Evolutionary conservation across 2,113 vertebrate genomes (phyloP), one percentile per base, ranked within the genome.

Genomic region (Anser brachyrhynchus): DNA sequence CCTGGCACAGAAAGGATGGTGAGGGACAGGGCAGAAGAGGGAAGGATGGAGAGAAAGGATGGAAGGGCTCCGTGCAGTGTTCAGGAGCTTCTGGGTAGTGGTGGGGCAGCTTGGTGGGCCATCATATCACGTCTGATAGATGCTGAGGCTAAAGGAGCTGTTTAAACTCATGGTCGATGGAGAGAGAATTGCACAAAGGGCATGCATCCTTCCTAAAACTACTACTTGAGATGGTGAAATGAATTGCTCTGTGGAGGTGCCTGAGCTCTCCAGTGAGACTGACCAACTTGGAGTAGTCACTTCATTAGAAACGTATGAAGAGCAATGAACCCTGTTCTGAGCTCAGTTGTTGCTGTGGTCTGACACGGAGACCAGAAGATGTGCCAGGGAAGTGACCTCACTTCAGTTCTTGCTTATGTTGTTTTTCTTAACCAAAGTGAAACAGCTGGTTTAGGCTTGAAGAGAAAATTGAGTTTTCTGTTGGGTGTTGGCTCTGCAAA

Each of bases 381-480:
- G 84, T 89, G 78, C 61, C 61, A 92, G 78, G 57, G 59, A 51
- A 39, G 31, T 86, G 93, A 89, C 35, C 26, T 97, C 73, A 75
- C 57, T 95, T 91, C 39, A 72, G 18, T 35, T 89, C 61, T 89
- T 9, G 0, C 41, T 84, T 57, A 7, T 72, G 46, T 84, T 91
- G 52, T 79, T 90, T 93, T 88, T 80, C 44, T 77, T 90, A 88
- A 83, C 49, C 33, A 35, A 67, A 94, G 22, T 51, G 44, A 90
- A 92, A 76, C 82, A 90, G 55, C 69, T 90, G 76, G 31, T 51
- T 95, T 85, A 66, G 64, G 72, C 75, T 65, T 65, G 33, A 85
- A 79, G 35, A 79, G 35, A 64, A 81, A 89, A 52, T 10, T 0
- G 31, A 86, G 11, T 0, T 5, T 41, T 81, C 54, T n/a, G 28